These are phyloP conservation scores for Acanthococcus lagerstroemiae DNA, from an alignment of 2,888 invertebrate species.

Conservation along the genomic window DNA sequence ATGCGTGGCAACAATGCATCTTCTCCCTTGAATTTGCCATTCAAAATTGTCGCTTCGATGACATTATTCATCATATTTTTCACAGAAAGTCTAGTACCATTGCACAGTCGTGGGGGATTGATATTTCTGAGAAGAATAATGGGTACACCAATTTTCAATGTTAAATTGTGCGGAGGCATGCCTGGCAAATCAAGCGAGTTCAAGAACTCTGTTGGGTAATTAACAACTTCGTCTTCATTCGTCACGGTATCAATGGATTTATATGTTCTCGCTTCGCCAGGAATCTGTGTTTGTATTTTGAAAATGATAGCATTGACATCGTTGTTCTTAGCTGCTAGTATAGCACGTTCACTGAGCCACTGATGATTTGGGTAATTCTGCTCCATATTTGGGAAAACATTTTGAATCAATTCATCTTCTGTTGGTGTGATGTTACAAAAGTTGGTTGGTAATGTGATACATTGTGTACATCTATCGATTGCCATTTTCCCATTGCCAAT, in stretches of 20 bases:
- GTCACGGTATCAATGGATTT: slow-evolving; percentile 28
- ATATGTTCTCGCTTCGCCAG: not conserved
- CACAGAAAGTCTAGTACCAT: slow-evolving; percentile 2
- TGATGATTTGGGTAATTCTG: slow-evolving; percentile 28
- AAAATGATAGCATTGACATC: slow-evolving; percentile 39
- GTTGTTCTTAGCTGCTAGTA: slow-evolving; percentile 40
- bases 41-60: slow-evolving; percentile 36
- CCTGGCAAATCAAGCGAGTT: slow-evolving; percentile 36
- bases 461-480: slow-evolving; percentile 1
- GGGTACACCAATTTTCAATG: slow-evolving; percentile 5
- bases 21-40: slow-evolving; percentile 37
- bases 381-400: slow-evolving; percentile 12
- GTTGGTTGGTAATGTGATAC: slow-evolving; percentile 19
- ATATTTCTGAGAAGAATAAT: slow-evolving; percentile 31
- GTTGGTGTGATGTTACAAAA: slow-evolving; percentile 33
- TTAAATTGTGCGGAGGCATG: slow-evolving; percentile 22
- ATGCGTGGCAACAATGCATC: slow-evolving; percentile 36
- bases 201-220: slow-evolving; percentile 32
- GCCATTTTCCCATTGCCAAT: slow-evolving; percentile 1
- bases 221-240: slow-evolving; percentile 11
- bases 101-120: slow-evolving; percentile 25
- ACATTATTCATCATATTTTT: not conserved
- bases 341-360: slow-evolving; percentile 37
- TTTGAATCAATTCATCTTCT: slow-evolving; percentile 32
- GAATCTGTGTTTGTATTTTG: slow-evolving; percentile 38